Conservation (phyloP, 2,113 vertebrate genomes). For the Rhynchomys soricoides region DNA sequence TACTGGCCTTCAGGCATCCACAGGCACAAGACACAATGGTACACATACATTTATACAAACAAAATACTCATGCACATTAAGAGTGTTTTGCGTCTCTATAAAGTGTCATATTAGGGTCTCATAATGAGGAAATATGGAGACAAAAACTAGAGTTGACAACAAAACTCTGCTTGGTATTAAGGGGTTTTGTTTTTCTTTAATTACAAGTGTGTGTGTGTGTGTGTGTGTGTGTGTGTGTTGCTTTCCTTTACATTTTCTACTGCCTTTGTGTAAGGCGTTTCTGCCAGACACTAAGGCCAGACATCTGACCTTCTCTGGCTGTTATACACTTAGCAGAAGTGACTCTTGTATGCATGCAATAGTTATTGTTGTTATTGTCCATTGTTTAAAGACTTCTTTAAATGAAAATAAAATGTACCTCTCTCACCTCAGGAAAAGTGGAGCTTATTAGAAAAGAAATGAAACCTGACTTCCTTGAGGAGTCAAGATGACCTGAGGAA, state of each 20-base stretch:
- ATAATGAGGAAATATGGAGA: constrained; percentile 27
- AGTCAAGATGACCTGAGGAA: constrained; percentile 19
- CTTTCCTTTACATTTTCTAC: constrained; percentile 64
- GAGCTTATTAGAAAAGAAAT: constrained; percentile 44
- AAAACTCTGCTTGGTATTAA: constrained; percentile 56
- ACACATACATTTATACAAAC: not conserved
- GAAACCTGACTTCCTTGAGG: constrained; percentile 4
- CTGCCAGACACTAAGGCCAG: constrained; percentile 60
- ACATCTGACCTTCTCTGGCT: constrained; percentile 65
- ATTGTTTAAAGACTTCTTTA: constrained; percentile 59
- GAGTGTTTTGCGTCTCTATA: constrained; percentile 66
- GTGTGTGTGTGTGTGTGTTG: not conserved
- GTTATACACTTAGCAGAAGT: constrained; percentile 61
- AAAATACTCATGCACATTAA: not conserved
- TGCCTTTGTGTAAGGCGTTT: constrained; percentile 41
- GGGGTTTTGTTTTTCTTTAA: constrained; percentile 56
- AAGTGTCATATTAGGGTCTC: constrained; percentile 39
- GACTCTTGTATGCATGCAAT: constrained; percentile 20
- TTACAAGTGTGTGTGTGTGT: not conserved
- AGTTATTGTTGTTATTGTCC: constrained; percentile 18
- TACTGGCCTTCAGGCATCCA: not conserved
- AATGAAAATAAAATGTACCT: not conserved
- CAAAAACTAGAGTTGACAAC: constrained; percentile 51
- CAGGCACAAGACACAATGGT: too few species aligned
- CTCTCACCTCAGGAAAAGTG: constrained; percentile 3